Conservation (phyloP, 2,888 invertebrate species). For the Chalcis sispes region DNA sequence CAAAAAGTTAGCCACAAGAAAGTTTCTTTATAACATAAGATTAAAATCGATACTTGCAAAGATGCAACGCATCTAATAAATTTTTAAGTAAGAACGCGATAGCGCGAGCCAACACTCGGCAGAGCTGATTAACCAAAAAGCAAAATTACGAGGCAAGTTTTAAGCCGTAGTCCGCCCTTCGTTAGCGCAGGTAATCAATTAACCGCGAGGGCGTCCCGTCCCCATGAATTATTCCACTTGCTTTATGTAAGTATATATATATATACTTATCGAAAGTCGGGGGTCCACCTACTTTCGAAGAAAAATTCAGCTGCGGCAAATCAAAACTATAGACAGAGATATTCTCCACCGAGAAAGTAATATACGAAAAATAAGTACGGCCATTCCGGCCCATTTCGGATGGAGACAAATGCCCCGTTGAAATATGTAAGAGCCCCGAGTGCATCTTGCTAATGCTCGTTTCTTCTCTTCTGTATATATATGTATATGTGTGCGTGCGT, state of each 20-base stretch:
- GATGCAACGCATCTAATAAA: too few relatives aligned
- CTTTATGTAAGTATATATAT: too few relatives aligned
- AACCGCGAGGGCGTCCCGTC: conserved; percentile 58
- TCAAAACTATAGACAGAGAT: conserved; percentile 24
- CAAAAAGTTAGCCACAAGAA: too few relatives aligned
- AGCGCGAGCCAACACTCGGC: not conserved
- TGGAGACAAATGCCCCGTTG: conserved; percentile 65
- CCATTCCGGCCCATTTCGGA: conserved; percentile 32
- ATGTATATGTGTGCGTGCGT: too few relatives aligned
- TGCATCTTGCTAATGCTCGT: conserved; percentile 61
- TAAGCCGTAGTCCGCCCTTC: conserved; percentile 63
- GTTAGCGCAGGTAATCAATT: conserved; percentile 67
- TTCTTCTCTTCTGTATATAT: too few relatives aligned
- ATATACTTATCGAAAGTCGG: too few relatives aligned
- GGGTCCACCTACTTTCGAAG: not conserved
- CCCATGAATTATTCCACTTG: conserved; percentile 64
- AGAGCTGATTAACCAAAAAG: conserved; percentile 27
- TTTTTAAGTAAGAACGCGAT: too few relatives aligned
- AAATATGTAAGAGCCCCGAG: conserved; percentile 62
- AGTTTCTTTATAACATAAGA: too few relatives aligned
- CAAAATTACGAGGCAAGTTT: conserved; percentile 61
- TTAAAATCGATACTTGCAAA: too few relatives aligned
- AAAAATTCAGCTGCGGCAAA: conserved; percentile 31
- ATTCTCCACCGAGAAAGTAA: too few relatives aligned
- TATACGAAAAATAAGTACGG: not conserved